Evolutionary conservation across 2,888 invertebrate species (phyloP), one percentile per base, ranked within the genome.

Genomic region (Pterostichus madidus): DNA sequence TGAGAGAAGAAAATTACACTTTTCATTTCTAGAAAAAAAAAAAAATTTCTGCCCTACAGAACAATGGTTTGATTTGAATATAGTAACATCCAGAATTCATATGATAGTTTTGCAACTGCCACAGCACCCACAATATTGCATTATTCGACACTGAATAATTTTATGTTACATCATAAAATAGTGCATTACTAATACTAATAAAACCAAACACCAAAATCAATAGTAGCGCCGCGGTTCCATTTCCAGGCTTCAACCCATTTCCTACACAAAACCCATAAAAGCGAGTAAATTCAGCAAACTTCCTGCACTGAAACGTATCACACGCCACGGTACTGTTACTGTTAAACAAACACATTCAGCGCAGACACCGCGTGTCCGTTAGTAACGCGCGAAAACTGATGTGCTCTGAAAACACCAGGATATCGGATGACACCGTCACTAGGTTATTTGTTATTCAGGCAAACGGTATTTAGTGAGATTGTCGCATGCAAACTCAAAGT

Each of bases 241-340:
- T 24, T 61, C 17, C 61, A 61, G n/a, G n/a, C n/a, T 32, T 61
- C 31, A 61, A 24, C 31, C 31, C n/a, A 61, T 31, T 61, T 61
- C 35, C 35, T 61, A n/a, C 35, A 61, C 17, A 35, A n/a, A 35
- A 24, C 24, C 35, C 31, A 61, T 61, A 61, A 61, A 61, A 61
- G 61, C 24, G 61, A 61, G 61, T 61, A n/a, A 61, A 61, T 32
- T 61, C n/a, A 61, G 61, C 31, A 61, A 61, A 61, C 61, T 15
- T 61, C 61, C 61, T 61, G 31, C 15, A 17, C n/a, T 10, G 24
- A 52, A 15, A 52, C n/a, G 8, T 71, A 39, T 11, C 44, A 39
- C 71, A 39, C 71, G 39, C 39, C 71, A 71, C 71, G 71, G 13
- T 52, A 52, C 39, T n/a, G 39, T 35, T 39, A 32, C 35, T 35